phyloP scores from a whole-genome alignment of 2,113 vertebrate genomes.

The Pipa parva region DNA sequence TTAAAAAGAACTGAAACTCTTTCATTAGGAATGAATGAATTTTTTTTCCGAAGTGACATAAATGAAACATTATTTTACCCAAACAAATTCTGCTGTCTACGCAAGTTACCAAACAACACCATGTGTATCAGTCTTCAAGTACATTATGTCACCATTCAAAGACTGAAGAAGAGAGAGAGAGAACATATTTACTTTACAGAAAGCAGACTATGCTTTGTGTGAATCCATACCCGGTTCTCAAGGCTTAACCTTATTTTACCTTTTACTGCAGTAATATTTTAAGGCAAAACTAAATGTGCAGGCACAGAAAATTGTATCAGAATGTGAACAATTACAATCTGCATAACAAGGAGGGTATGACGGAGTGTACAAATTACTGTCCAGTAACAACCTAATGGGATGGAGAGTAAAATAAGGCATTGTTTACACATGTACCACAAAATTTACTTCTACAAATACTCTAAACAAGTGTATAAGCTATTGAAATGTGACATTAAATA shows the following conservation, averaged over 20 bases:
- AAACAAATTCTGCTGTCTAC: neutral
- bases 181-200: constrained; percentile 13
- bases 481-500: too few relatives aligned
- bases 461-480: too few relatives aligned
- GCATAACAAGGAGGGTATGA: too few relatives aligned
- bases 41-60: neutral
- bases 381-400: too few relatives aligned
- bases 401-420: too few relatives aligned
- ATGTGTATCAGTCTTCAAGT: neutral
- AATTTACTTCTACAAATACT: too few relatives aligned
- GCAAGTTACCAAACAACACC: neutral
- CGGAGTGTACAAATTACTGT: too few relatives aligned
- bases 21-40: neutral
- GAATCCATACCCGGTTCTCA: neutral
- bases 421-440: too few relatives aligned
- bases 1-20: too few relatives aligned
- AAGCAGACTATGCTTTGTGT: constrained; percentile 13
- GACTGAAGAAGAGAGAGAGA: constrained; percentile 10
- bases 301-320: constrained; percentile 6
- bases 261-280: constrained; percentile 22
- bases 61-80: neutral
- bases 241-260: constrained; percentile 31
- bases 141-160: constrained; percentile 13
- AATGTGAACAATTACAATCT: constrained; percentile 37
- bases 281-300: constrained; percentile 20